phyloP scores from a whole-genome alignment of 2,888 invertebrate genomes.

The Sthenelais limicola region DNA sequence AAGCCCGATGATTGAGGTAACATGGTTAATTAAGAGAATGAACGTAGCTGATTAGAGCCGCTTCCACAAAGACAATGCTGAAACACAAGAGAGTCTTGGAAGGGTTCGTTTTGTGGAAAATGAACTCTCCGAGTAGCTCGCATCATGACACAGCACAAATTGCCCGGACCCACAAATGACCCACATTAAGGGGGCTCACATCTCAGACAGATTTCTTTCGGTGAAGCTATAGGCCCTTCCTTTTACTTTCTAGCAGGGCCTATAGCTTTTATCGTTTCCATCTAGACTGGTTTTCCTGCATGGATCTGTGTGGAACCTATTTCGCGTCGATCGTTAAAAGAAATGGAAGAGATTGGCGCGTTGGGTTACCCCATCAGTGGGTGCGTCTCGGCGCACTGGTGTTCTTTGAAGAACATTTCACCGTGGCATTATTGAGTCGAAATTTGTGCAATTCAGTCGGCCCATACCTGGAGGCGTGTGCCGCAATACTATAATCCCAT shows the following conservation, averaged over 20 bases:
- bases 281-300: no score
- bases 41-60: constrained; percentile 26
- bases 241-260: no score
- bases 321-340: not conserved
- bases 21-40: constrained; percentile 26
- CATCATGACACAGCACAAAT: no score
- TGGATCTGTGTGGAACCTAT: not conserved
- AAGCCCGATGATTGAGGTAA: constrained; percentile 34
- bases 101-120: no score
- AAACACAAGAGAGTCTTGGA: constrained; percentile 34
- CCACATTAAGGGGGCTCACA: no score
- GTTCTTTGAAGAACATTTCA: constrained; percentile 23
- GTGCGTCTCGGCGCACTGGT: not conserved
- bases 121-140: no score
- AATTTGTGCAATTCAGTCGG: constrained; percentile 28
- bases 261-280: no score
- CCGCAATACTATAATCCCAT: constrained; percentile 25
- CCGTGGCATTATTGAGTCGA: constrained; percentile 20
- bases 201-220: no score
- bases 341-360: constrained; percentile 10
- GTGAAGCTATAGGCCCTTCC: no score
- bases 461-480: constrained; percentile 17
- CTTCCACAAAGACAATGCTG: constrained; percentile 28
- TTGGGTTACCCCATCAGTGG: not conserved
- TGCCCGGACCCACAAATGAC: no score